Percentiles rank a stretch among this genome's conserved stretches.
Evolutionary conservation across 2,113 vertebrate species (phyloP).

Genomic region (Ictalurus furcatus): DNA sequence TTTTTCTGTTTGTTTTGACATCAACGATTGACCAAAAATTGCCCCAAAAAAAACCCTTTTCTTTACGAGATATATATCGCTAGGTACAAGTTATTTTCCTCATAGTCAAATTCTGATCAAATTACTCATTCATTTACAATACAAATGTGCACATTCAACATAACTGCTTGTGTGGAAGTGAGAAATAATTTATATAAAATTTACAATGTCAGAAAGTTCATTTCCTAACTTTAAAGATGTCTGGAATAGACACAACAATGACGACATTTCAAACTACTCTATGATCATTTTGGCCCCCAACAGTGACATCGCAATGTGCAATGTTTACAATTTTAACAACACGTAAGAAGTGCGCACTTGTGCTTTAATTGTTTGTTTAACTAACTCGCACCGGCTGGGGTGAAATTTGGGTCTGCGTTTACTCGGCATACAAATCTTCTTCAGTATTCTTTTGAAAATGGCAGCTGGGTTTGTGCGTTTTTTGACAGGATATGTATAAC

Average conservation of each 20-base stretch:
- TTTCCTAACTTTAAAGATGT: background rate
- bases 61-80: background rate
- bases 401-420: background rate
- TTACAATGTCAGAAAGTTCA: background rate
- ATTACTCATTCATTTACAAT: background rate
- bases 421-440: background rate
- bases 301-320: background rate
- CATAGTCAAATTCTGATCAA: background rate
- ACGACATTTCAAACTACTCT: background rate
- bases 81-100: background rate
- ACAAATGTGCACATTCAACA: background rate
- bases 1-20: background rate
- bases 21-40: no score
- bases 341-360: background rate
- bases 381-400: background rate
- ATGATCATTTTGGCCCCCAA: background rate
- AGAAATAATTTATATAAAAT: background rate
- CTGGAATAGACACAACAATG: background rate
- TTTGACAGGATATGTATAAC: background rate
- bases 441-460: background rate
- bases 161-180: background rate
- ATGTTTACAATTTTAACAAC: background rate
- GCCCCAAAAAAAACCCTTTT: no score
- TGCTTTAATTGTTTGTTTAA: background rate
- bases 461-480: background rate